Conservation (phyloP, 1,140 invertebrate species). For the Pectinophora gossypiella region DNA sequence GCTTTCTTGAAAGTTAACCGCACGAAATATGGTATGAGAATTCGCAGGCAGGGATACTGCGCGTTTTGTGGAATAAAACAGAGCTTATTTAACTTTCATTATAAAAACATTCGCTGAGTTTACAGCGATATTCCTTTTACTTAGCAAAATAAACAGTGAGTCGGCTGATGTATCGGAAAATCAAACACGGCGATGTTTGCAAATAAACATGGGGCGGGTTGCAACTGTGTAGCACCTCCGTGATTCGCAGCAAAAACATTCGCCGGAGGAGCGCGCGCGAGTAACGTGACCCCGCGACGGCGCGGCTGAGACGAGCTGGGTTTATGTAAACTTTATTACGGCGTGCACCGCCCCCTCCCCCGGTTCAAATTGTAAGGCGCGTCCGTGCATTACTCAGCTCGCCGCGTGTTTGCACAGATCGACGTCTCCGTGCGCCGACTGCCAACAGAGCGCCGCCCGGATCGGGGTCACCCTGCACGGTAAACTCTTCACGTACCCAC, state of each 20-base stretch:
- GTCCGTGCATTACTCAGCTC: conserved; percentile 57
- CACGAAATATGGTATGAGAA: neutral
- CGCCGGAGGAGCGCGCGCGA: conserved; percentile 33
- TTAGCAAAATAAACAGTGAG: conserved; percentile 30
- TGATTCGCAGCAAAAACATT: conserved; percentile 66
- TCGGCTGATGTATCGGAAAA: conserved; percentile 35
- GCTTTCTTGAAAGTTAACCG: conserved; percentile 27
- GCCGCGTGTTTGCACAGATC: conserved; percentile 62
- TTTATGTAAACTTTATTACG: conserved; percentile 71
- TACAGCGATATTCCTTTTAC: neutral
- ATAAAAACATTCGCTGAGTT: neutral
- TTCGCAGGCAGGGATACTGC: no score
- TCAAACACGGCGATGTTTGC: conserved; percentile 42
- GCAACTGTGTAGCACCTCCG: conserved; percentile 57
- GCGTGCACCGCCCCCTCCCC: conserved; percentile 32
- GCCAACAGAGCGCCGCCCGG: conserved; percentile 35
- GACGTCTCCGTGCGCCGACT: conserved; percentile 57
- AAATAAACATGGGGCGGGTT: conserved; percentile 41
- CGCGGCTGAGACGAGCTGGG: conserved; percentile 39
- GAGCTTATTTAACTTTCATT: neutral
- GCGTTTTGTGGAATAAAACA: neutral
- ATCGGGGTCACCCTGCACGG: conserved; percentile 48
- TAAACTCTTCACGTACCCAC: conserved; percentile 33
- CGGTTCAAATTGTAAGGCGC: conserved; percentile 50
- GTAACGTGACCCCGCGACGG: conserved; percentile 44